Evolutionary conservation across 1,140 invertebrate genomes (phyloP), one percentile per base, ranked within the genome.

Genomic region (Cotesia chilonis): DNA sequence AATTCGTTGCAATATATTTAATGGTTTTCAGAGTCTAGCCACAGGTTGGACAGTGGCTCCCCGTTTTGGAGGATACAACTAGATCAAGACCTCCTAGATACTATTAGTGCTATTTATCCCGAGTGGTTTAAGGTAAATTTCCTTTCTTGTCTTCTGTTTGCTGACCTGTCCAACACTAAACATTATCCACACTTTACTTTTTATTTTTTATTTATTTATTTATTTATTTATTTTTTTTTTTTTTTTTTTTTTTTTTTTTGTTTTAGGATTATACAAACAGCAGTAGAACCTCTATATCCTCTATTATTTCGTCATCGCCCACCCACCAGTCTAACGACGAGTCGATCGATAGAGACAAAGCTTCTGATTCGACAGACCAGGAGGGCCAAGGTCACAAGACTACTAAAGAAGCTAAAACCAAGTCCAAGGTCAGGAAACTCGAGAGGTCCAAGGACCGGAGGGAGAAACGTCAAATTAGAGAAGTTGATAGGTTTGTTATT

Each of bases 51-150:
- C 87, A 91, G 91, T 86, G 91, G 91, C 84, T 92, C 91, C 87
- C 90, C 91, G 78, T 95, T 94, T 89, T 96, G 94, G 94, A 92
- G 93, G 87, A 92, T 96, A 80, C 94, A 94, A 85, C 90, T 96
- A 84, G 95, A 96, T 89, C 91, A 93, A 87, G 94, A 96, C 88
- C 90, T 96, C 78, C 90, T 96, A 79, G 93, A 96, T 84, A 96
- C 94, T 75, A 93, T 96, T 80, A 92, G 94, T 80, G 92, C 93
- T 74, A 94, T 95, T 82, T 96, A 95, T 87, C 95, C 94, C 71
- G 94, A 94, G 91, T 96, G 94, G 95, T 96, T 96, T 89, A 94
- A 92, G 87, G 85, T 87, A 78, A 82, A 74, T 71, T 74, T 66
- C 60, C 73, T 64, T 52, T 63, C n/a, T 69, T 35, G 66, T 41